phyloP scores from a whole-genome alignment of 2,797 vertebrate genomes.

The Philypnodon macrostomus region DNA sequence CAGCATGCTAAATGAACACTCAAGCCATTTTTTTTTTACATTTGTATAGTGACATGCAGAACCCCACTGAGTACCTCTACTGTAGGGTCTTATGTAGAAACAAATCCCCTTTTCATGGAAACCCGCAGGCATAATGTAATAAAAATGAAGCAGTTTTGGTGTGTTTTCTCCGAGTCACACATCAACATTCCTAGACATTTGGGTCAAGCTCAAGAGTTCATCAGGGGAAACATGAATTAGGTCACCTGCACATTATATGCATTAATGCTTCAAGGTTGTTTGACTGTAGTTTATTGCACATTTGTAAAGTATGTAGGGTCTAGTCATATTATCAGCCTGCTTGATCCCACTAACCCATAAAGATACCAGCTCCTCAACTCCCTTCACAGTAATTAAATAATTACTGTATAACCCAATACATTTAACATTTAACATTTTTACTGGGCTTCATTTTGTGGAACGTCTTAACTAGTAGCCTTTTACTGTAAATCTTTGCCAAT shows the following conservation, averaged over 20 bases:
- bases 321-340: no score
- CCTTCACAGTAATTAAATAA: no score
- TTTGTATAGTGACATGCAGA: background rate
- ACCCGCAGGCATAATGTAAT: slow-evolving; percentile 33
- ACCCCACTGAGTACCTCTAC: slow-evolving; percentile 8
- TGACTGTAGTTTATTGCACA: no score
- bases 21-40: slow-evolving; percentile 8
- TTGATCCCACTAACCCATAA: no score
- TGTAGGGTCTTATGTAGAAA: slow-evolving; percentile 31
- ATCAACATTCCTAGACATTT: slow-evolving; percentile 31
- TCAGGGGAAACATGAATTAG: slow-evolving; percentile 29
- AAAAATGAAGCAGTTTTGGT: slow-evolving; percentile 36
- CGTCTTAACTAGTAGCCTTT: no score
- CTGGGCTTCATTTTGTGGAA: no score
- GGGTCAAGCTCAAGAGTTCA: slow-evolving; percentile 42
- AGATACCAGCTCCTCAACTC: no score
- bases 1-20: slow-evolving; percentile 32
- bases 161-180: slow-evolving; percentile 28
- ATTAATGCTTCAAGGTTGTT: background rate
- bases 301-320: no score
- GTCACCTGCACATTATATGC: slow-evolving; percentile 22
- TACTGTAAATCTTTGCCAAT: no score
- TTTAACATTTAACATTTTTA: no score
- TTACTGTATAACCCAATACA: no score
- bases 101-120: slow-evolving; percentile 42